A percentile compares a stretch with the other conserved stretches of the same genome.
phyloP scores from a whole-genome alignment of 2,113 vertebrate genomes.

The Triplophysa siluroides region DNA sequence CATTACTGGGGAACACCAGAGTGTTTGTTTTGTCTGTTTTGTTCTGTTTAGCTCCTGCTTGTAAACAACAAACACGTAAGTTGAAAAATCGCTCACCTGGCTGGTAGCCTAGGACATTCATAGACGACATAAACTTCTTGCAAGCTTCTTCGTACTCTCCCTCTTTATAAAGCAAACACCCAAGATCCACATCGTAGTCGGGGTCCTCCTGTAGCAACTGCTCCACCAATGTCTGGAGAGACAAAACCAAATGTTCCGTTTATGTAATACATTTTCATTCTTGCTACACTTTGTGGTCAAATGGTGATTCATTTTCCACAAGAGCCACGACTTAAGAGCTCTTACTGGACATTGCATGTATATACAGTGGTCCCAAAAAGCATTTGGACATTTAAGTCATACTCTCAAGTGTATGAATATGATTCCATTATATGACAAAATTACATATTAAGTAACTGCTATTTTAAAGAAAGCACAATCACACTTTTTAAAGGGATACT shows the following conservation, averaged over 20 bases:
- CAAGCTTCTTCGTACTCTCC: slow-evolving; percentile 88
- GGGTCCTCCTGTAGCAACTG: slow-evolving; percentile 82
- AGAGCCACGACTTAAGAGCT: slow-evolving; percentile 1
- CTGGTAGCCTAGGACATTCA: slow-evolving; percentile 87
- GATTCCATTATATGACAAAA: too few species aligned
- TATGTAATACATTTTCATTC: neutral
- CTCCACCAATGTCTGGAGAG: slow-evolving; percentile 82
- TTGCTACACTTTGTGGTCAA: slow-evolving; percentile 14
- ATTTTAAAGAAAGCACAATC: too few species aligned
- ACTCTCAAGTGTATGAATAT: too few species aligned
- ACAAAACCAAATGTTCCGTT: slow-evolving; percentile 21
- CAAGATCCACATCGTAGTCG: slow-evolving; percentile 84
- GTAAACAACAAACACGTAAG: neutral
- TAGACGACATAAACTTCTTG: slow-evolving; percentile 81
- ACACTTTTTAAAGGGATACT: too few species aligned
- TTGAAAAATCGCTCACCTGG: slow-evolving; percentile 73
- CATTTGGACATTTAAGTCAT: neutral
- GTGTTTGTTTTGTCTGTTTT: slow-evolving; percentile 26
- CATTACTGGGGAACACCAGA: neutral
- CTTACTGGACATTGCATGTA: neutral
- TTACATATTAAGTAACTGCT: neutral
- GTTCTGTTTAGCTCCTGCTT: neutral
- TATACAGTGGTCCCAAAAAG: neutral
- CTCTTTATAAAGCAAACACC: slow-evolving; percentile 90
- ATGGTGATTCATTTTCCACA: slow-evolving; percentile 19